Percentiles rank a stretch among this genome's conserved stretches.
Conservation (phyloP, 1,140 invertebrate genomes). For the Polyergus mexicanus region DNA sequence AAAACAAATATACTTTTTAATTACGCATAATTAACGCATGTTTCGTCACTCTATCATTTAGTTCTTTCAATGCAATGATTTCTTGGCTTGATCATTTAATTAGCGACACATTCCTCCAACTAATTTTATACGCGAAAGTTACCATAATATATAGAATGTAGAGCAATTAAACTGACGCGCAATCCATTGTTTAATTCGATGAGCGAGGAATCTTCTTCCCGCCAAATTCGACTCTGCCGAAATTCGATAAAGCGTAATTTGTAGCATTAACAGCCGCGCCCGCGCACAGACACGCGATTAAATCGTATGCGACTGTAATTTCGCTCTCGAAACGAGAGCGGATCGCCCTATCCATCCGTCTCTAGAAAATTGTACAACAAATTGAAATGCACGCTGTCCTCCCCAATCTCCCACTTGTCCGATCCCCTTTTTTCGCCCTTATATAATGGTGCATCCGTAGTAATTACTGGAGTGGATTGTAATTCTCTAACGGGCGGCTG, state of each 20-base stretch:
- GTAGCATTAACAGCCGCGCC: conserved; percentile 38
- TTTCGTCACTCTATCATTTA: neutral
- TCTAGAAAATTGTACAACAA: conserved; percentile 63
- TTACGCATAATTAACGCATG: neutral
- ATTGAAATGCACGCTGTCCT: conserved; percentile 51
- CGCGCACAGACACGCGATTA: conserved; percentile 44
- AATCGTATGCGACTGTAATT: conserved; percentile 53
- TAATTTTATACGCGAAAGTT: neutral
- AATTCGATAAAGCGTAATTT: conserved; percentile 62
- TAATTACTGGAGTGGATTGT: conserved; percentile 61
- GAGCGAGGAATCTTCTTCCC: neutral
- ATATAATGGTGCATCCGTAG: conserved; percentile 55
- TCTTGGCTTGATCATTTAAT: neutral
- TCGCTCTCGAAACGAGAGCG: conserved; percentile 22
- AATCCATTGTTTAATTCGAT: conserved; percentile 34
- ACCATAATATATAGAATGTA: neutral
- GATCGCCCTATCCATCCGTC: conserved; percentile 24
- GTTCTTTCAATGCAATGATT: neutral
- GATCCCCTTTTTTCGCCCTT: conserved; percentile 51
- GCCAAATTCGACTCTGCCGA: conserved; percentile 10
- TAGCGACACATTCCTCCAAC: neutral
- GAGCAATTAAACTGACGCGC: conserved; percentile 9
- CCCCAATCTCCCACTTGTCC: conserved; percentile 22
- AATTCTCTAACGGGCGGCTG: conserved; percentile 35
- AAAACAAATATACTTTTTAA: neutral